These are phyloP conservation scores for Eupelmus urozonus DNA, from an alignment of 2,888 invertebrate genomes.

Conservation along the genomic window DNA sequence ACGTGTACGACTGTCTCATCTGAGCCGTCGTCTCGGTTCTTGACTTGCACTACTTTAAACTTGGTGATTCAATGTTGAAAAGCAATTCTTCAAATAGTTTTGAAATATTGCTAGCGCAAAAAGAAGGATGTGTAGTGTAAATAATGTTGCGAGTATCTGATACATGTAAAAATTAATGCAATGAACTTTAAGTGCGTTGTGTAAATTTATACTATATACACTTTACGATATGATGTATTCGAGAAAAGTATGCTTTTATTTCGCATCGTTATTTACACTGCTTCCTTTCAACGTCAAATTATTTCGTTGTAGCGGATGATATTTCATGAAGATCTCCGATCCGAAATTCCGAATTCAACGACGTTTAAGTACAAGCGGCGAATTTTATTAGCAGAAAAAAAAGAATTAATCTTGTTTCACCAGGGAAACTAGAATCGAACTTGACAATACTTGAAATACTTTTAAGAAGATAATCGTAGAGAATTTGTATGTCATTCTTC, in stretches of 20 bases:
- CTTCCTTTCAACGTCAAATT: not conserved
- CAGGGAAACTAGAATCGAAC: constrained; percentile 53
- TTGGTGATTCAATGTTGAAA: constrained; percentile 7
- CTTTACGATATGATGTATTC: not conserved
- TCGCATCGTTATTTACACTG: too few species aligned
- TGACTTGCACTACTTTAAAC: constrained; percentile 35
- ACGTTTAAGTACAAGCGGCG: constrained; percentile 37
- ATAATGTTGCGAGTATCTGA: not conserved
- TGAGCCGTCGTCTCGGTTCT: constrained; percentile 19
- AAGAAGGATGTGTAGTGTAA: not conserved
- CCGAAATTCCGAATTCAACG: constrained; percentile 43
- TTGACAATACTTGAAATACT: constrained; percentile 59
- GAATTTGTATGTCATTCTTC: constrained; percentile 41
- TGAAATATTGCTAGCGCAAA: not conserved
- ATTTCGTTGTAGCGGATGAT: too few species aligned
- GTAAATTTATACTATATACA: not conserved
- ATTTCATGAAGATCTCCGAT: constrained; percentile 14
- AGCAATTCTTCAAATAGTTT: not conserved
- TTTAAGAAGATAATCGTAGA: constrained; percentile 49
- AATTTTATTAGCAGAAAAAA: constrained; percentile 33
- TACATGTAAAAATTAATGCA: not conserved
- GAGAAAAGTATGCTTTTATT: too few species aligned
- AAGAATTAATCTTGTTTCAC: constrained; percentile 28
- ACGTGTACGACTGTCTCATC: not conserved
- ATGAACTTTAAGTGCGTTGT: not conserved